Conservation (phyloP, 2,797 vertebrate species). For the Psittacula echo region DNA sequence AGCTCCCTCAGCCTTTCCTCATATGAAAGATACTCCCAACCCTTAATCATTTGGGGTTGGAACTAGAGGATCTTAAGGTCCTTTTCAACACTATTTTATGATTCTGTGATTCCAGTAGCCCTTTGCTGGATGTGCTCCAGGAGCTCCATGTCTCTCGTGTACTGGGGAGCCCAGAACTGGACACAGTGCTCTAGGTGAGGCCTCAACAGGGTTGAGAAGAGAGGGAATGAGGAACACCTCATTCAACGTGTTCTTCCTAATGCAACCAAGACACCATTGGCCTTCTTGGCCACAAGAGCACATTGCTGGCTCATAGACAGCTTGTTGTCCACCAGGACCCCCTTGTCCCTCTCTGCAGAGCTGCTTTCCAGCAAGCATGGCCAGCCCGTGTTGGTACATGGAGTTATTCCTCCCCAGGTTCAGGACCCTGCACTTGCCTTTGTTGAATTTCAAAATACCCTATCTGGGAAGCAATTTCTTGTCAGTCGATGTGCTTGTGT, state of each 20-base stretch:
- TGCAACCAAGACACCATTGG: no score
- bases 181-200: background rate
- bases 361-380: background rate
- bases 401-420: background rate
- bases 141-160: background rate
- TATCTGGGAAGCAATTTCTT: background rate
- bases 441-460: background rate
- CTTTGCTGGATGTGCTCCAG: background rate
- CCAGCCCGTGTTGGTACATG: background rate
- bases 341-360: background rate
- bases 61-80: no score
- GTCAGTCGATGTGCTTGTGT: background rate
- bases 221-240: background rate
- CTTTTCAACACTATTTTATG: no score
- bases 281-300: background rate
- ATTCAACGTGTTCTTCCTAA: background rate
- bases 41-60: background rate
- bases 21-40: background rate
- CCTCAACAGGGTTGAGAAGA: background rate
- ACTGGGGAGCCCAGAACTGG: background rate
- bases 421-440: background rate
- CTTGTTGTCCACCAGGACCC: background rate
- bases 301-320: background rate
- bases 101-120: background rate
- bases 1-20: background rate